phyloP scores from a whole-genome alignment of 2,797 vertebrate species.

The Poecile montanus region DNA sequence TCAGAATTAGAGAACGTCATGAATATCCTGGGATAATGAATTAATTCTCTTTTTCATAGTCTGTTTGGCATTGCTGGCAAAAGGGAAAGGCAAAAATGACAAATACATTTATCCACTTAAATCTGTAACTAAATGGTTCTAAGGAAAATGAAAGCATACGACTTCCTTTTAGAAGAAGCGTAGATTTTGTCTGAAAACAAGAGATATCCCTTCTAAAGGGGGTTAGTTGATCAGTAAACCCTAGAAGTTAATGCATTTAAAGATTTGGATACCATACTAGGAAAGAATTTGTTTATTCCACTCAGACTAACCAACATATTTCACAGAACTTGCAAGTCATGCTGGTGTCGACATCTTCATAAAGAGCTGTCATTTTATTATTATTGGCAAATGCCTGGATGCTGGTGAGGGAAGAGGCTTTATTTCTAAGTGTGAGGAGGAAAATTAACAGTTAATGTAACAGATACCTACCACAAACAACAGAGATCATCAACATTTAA shows the following conservation, averaged over 20 bases:
- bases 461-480: neutral
- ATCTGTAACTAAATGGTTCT: neutral
- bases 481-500: slow-evolving; percentile 35
- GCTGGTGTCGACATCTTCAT: neutral
- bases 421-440: neutral
- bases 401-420: neutral
- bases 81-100: neutral
- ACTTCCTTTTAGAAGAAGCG: neutral
- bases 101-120: slow-evolving; percentile 21
- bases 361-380: neutral
- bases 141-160: neutral
- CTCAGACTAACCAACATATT: neutral
- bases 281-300: neutral
- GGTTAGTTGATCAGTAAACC: neutral
- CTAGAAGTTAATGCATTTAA: neutral
- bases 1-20: neutral
- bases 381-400: neutral
- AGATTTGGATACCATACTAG: neutral
- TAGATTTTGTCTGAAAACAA: neutral
- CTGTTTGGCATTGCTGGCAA: neutral
- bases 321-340: neutral
- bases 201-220: neutral
- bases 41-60: slow-evolving; percentile 36
- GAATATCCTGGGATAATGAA: slow-evolving; percentile 34
- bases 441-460: slow-evolving; percentile 3